Evolutionary conservation across 2,113 vertebrate genomes (phyloP).

Genomic region (Eulemur rufifrons): DNA sequence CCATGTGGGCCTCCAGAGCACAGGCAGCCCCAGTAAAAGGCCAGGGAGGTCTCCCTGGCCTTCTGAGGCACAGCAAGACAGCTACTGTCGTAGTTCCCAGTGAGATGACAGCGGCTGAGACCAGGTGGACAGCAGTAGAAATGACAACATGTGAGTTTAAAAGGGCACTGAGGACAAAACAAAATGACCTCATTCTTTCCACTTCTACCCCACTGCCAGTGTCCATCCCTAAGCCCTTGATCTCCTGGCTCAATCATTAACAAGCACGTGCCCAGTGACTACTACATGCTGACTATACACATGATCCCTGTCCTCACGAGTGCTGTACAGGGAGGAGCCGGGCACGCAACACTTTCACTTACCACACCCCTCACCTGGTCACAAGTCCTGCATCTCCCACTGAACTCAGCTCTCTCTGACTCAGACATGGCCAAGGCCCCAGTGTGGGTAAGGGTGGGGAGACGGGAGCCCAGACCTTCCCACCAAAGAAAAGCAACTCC

Average conservation of each 20-base stretch:
- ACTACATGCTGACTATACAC: fast-evolving
- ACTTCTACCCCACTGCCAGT: not conserved
- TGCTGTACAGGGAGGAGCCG: not conserved
- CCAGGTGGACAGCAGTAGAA: not conserved
- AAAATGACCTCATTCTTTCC: not conserved
- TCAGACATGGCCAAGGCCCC: not conserved
- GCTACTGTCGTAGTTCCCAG: fast-evolving
- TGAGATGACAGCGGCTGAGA: not conserved
- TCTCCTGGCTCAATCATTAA: not conserved
- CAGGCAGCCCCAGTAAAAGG: not conserved
- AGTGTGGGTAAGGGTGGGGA: not conserved
- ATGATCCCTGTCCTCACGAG: not conserved
- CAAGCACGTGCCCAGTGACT: not conserved
- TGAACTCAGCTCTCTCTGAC: not conserved
- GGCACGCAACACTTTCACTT: not conserved
- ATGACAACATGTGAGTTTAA: fast-evolving
- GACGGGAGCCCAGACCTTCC: fast-evolving
- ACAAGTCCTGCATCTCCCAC: not conserved
- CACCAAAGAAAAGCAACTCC: not conserved
- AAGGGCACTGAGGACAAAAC: not conserved
- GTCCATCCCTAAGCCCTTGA: not conserved
- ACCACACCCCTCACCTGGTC: no score
- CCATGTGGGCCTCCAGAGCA: not conserved
- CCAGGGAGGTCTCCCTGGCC: not conserved
- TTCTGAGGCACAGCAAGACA: not conserved